A percentile compares a stretch with the other conserved stretches of the same genome.
These are phyloP conservation scores for Gobiocypris rarus DNA, from an alignment of 2,113 vertebrate genomes.

Conservation along the genomic window DNA sequence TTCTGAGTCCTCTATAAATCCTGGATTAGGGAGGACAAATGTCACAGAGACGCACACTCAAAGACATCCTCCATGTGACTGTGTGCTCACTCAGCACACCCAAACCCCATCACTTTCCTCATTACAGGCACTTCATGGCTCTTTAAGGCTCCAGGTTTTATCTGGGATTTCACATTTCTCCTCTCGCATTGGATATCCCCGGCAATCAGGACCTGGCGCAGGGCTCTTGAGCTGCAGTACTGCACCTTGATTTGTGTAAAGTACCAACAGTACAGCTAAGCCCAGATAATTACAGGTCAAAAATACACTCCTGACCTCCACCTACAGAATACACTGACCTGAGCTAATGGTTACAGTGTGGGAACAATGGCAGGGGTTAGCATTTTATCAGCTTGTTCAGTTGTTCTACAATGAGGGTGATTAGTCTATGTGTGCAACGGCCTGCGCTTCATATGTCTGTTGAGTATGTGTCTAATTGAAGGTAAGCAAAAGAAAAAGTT, in stretches of 20 bases:
- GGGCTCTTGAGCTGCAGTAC: conserved; percentile 66
- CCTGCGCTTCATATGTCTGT: conserved; percentile 33
- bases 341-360: conserved; percentile 58
- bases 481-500: conserved; percentile 79
- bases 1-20: conserved; percentile 68
- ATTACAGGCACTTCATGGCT: conserved; percentile 76
- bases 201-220: conserved; percentile 67
- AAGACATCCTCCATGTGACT: conserved; percentile 52
- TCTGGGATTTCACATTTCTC: conserved; percentile 77
- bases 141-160: conserved; percentile 74
- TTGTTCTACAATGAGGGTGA: conserved; percentile 53
- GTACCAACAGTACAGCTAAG: conserved; percentile 66
- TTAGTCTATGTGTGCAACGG: conserved; percentile 5
- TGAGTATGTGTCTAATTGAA: conserved; percentile 71
- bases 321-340: conserved; percentile 63
- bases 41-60: conserved; percentile 65
- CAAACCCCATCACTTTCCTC: conserved; percentile 74
- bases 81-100: conserved; percentile 67
- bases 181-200: conserved; percentile 72
- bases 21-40: conserved; percentile 74
- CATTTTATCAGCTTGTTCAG: conserved; percentile 47
- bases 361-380: conserved; percentile 22
- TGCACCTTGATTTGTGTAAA: conserved; percentile 74
- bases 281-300: conserved; percentile 73
- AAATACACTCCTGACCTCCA: conserved; percentile 60